These are phyloP conservation scores for Brachionus rubens DNA, from an alignment of 1,140 invertebrate species.

Conservation along the genomic window DNA sequence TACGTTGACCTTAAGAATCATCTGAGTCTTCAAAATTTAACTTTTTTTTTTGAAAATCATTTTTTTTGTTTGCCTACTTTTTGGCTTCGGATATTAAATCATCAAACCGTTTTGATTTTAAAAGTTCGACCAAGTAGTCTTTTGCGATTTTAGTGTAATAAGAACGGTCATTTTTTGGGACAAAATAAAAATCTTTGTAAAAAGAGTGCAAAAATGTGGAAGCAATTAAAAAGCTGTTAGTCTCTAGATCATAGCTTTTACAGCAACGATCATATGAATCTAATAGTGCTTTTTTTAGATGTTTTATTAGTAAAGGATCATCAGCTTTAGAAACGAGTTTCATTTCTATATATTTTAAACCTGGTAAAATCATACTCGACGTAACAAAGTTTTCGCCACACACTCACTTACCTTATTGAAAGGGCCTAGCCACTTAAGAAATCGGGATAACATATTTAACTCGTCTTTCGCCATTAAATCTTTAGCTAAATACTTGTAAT, in stretches of 20 bases:
- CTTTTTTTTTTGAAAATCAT: not conserved
- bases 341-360: not conserved
- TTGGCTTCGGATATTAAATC: not conserved
- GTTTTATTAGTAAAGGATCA: not conserved
- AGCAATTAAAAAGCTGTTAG: not conserved
- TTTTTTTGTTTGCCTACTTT: not conserved
- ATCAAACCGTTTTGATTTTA: not conserved
- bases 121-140: not conserved
- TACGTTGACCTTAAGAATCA: not conserved
- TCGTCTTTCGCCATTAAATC: not conserved
- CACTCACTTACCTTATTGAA: constrained; percentile 7
- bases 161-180: not conserved
- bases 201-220: not conserved
- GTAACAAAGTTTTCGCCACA: constrained; percentile 1
- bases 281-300: not conserved
- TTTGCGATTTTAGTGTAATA: not conserved
- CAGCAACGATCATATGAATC: not conserved
- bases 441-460: not conserved
- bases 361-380: not conserved
- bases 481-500: not conserved
- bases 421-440: not conserved
- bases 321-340: not conserved
- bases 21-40: not conserved
- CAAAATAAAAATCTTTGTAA: not conserved
- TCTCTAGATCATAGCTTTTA: not conserved